Conservation (phyloP, 2,888 invertebrate species). For the Liodrosophila aerea region DNA sequence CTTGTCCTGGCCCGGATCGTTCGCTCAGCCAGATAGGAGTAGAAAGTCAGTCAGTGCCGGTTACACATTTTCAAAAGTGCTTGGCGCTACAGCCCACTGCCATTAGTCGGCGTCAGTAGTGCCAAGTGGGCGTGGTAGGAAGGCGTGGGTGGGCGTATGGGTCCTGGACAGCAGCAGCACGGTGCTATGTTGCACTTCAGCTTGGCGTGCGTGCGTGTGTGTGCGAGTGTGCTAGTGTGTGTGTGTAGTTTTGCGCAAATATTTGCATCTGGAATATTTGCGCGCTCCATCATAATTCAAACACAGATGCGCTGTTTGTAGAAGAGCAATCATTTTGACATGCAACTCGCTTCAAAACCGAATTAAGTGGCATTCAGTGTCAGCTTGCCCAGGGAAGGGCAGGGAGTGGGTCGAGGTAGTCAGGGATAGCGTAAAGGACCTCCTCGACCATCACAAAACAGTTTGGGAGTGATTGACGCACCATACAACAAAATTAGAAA, state of each 20-base stretch:
- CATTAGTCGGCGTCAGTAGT: constrained; percentile 51
- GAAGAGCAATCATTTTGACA: constrained; percentile 82
- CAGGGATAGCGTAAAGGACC: background rate
- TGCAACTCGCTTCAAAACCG: constrained; percentile 80
- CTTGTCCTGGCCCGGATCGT: constrained; percentile 31
- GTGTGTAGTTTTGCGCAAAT: constrained; percentile 81
- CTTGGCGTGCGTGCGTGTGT: constrained; percentile 46
- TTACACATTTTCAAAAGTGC: constrained; percentile 75
- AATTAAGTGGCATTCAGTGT: constrained; percentile 80
- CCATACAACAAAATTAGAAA: constrained; percentile 31
- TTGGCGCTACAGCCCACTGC: constrained; percentile 67
- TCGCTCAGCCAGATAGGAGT: constrained; percentile 51
- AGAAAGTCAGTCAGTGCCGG: constrained; percentile 75
- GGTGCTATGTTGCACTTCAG: constrained; percentile 70
- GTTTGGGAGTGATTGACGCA: constrained; percentile 66
- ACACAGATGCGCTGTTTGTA: constrained; percentile 81
- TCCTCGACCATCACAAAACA: constrained; percentile 7
- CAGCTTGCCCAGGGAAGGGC: constrained; percentile 54
- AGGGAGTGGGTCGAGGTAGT: background rate
- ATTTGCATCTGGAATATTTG: constrained; percentile 82
- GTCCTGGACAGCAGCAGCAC: constrained; percentile 45
- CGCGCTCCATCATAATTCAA: constrained; percentile 82
- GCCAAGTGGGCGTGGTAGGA: constrained; percentile 1
- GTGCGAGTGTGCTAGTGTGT: constrained; percentile 46
- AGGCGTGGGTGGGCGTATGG: constrained; percentile 26